phyloP scores from a whole-genome alignment of 1,140 invertebrate species.

The Heliconius congener region DNA sequence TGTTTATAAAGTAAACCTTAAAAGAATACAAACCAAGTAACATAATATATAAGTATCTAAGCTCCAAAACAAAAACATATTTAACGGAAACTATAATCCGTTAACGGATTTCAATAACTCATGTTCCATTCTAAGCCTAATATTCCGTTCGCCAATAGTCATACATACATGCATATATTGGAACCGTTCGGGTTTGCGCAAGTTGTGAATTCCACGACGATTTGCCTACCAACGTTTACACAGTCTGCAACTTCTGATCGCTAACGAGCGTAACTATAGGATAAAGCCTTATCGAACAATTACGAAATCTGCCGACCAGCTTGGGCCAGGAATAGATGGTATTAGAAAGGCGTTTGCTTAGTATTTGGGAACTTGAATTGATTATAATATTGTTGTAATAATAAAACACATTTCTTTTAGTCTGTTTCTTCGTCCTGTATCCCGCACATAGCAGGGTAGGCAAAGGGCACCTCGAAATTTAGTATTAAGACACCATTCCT shows the following conservation, averaged over 20 bases:
- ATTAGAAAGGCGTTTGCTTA: constrained; percentile 20
- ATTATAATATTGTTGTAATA: not conserved
- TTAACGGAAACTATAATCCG: not conserved
- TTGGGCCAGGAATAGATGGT: constrained; percentile 26
- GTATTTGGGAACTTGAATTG: constrained; percentile 7
- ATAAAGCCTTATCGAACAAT: constrained; percentile 33
- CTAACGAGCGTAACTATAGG: constrained; percentile 32
- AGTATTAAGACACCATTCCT: too few species aligned
- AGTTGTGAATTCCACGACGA: constrained; percentile 25
- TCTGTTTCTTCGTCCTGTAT: too few species aligned
- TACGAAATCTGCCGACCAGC: constrained; percentile 30
- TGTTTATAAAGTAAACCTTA: too few species aligned
- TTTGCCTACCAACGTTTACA: constrained; percentile 32
- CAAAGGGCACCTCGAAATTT: too few species aligned
- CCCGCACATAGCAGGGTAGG: too few species aligned
- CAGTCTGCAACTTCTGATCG: constrained; percentile 34
- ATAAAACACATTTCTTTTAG: too few species aligned
- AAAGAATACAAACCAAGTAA: too few species aligned
- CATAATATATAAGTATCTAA: too few species aligned
- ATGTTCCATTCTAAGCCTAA: not conserved
- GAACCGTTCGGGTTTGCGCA: constrained; percentile 15
- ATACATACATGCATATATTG: not conserved
- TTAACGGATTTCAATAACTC: not conserved
- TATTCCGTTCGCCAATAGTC: constrained; percentile 5
- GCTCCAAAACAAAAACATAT: too few species aligned